Base-by-base conservation (phyloP, 2,888 invertebrate species). In the Zelleria hepariella region DNA sequence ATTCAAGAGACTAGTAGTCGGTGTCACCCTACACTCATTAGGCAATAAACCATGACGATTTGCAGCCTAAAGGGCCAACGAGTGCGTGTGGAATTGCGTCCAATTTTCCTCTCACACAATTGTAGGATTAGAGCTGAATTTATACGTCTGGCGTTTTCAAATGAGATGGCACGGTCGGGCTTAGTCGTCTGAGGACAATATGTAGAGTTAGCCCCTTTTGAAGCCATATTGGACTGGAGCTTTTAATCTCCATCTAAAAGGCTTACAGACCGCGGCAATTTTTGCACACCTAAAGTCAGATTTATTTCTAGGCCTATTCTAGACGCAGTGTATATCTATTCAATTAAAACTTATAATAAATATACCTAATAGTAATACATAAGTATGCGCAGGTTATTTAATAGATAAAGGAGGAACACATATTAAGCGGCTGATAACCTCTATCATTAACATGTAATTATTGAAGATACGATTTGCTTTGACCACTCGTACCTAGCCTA, bases 91-190 rank as follows among this genome's bases (percentile, higher is more conserved):
- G 74, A 83, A 83, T 80, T 74, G 77, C 77, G 73, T 77, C 78
- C 84, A 83, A 84, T 84, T 85, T 82, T 74, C 77, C 61, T 77
- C 78, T 72, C 79, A 75, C 79, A 83, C 83, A 81, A 80, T 82
- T 76, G 82, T 71, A 73, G 86, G 86, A 84, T 86, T 86, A 86
- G 75, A 74, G 73, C 67, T 76, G 24, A 86, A 87, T 86, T 87
- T 86, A 87, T 86, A 78, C 68, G 86, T 86, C 86, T 86, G 85
- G 83, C 82, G 83, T 84, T 86, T 86, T 84, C 84, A 78, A 86
- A 85, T 86, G 84, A 86, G 79, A 78, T 70, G 67, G 67, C 69
- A 71, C 73, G 73, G 74, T 70, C 63, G 65, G 72, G 75, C 73
- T 81, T 82, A 78, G 79, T 79, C 70, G 75, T 75, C 77, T 79